Evolutionary conservation across 2,888 invertebrate genomes (phyloP).

Genomic region (Nomada ruficornis): DNA sequence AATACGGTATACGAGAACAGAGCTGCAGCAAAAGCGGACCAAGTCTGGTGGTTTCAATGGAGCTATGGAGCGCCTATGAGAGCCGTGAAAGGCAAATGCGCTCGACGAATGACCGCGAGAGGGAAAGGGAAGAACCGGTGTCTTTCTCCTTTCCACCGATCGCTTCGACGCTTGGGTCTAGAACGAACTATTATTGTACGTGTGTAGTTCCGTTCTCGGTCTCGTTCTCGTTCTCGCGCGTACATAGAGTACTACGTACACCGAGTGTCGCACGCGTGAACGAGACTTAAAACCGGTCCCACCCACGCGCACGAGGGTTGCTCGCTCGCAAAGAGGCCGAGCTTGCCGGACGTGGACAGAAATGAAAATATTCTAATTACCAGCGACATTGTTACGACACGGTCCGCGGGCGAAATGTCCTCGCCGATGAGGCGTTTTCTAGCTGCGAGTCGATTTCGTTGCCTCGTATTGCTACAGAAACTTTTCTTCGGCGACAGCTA

Average conservation of each 20-base stretch:
- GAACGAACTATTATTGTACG: slow-evolving; percentile 57
- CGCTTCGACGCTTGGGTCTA: slow-evolving; percentile 34
- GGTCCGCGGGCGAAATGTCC: slow-evolving; percentile 8
- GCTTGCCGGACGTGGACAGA: slow-evolving; percentile 41
- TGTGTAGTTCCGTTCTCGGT: slow-evolving; percentile 62
- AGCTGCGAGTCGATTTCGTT: neutral
- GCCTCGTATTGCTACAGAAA: too few relatives aligned
- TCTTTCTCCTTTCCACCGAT: slow-evolving; percentile 54
- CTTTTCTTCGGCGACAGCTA: neutral
- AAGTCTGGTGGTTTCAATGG: slow-evolving; percentile 43
- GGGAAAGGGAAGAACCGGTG: slow-evolving; percentile 36
- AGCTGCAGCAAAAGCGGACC: slow-evolving; percentile 3
- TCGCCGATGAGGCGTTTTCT: slow-evolving; percentile 11
- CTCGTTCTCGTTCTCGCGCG: slow-evolving; percentile 19
- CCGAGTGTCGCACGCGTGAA: neutral
- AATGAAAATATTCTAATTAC: slow-evolving; percentile 70
- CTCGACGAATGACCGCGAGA: slow-evolving; percentile 48
- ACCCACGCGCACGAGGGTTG: slow-evolving; percentile 62
- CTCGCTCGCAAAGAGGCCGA: slow-evolving; percentile 27
- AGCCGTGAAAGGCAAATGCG: slow-evolving; percentile 61
- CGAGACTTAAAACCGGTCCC: slow-evolving; percentile 69
- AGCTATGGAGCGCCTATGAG: slow-evolving; percentile 26
- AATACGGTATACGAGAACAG: neutral
- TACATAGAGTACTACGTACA: slow-evolving; percentile 34
- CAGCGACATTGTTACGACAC: slow-evolving; percentile 61